Percentiles rank a stretch among this genome's conserved stretches.
These are phyloP conservation scores for Drosophila eohydei DNA, from an alignment of 2,888 invertebrate species.

Conservation along the genomic window DNA sequence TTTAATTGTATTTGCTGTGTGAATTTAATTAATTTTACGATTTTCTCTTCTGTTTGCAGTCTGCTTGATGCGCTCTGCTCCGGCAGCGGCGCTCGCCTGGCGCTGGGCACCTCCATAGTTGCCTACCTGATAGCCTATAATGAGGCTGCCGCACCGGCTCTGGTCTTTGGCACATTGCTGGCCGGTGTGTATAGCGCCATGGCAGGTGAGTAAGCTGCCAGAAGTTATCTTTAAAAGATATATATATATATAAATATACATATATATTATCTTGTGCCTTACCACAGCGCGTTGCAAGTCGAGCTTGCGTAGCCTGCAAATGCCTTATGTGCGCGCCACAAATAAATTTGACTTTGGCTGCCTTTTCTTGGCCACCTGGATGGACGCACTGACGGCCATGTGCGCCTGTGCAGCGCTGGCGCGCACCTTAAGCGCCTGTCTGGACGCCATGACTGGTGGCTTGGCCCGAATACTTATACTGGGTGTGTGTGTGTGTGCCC, in stretches of 20 bases:
- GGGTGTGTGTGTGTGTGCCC: constrained; percentile 73
- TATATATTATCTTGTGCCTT: neutral
- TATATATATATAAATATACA: neutral
- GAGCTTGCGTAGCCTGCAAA: constrained; percentile 83
- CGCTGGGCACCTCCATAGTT: constrained; percentile 83
- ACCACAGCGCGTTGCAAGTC: constrained; percentile 82
- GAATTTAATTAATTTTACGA: constrained; percentile 32
- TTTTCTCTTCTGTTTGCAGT: constrained; percentile 50
- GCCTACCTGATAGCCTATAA: constrained; percentile 83
- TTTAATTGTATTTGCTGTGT: constrained; percentile 36
- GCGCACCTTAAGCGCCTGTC: constrained; percentile 86
- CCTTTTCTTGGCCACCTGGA: constrained; percentile 86
- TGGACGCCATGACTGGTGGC: constrained; percentile 87
- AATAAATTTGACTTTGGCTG: constrained; percentile 85
- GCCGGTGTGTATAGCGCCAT: constrained; percentile 83
- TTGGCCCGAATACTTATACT: constrained; percentile 86
- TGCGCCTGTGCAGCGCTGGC: constrained; percentile 86
- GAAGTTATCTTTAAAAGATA: neutral
- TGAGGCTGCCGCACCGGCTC: constrained; percentile 83
- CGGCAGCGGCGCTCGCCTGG: constrained; percentile 84
- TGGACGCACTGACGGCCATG: constrained; percentile 86
- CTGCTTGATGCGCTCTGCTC: constrained; percentile 81
- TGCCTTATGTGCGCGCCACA: constrained; percentile 85
- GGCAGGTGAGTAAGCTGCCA: constrained; percentile 75
- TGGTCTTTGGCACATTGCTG: constrained; percentile 82